phyloP scores from a whole-genome alignment of 1,140 invertebrate genomes.

The Drosophila auraria region DNA sequence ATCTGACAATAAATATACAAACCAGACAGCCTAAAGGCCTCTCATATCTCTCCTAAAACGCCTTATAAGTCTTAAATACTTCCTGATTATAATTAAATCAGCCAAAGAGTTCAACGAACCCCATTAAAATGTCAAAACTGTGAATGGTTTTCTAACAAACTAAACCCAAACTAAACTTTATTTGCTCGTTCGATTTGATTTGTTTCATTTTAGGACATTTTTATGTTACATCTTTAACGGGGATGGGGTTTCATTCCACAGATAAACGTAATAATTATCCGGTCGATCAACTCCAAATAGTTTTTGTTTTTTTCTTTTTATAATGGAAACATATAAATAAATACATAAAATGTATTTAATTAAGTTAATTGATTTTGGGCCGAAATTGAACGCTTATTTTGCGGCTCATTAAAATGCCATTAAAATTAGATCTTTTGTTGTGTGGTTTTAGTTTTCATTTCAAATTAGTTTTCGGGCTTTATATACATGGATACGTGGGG shows the following conservation, averaged over 20 bases:
- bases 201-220: constrained; percentile 38
- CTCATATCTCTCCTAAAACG: neutral
- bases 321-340: constrained; percentile 45
- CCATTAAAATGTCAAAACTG: neutral
- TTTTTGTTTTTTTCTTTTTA: constrained; percentile 32
- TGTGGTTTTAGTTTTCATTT: constrained; percentile 53
- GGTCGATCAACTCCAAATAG: constrained; percentile 37
- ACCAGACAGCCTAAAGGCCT: neutral
- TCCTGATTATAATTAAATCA: constrained; percentile 6
- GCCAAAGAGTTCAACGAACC: constrained; percentile 11
- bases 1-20: neutral
- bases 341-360: constrained; percentile 55
- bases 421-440: constrained; percentile 51
- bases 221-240: constrained; percentile 22
- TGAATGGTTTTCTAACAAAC: constrained; percentile 2
- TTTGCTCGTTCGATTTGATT: constrained; percentile 43
- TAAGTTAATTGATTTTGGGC: constrained; percentile 67
- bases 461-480: constrained; percentile 20
- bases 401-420: constrained; percentile 78
- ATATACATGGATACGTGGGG: neutral
- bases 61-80: neutral
- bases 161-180: constrained; percentile 5
- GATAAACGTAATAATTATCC: constrained; percentile 48
- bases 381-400: constrained; percentile 68
- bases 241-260: constrained; percentile 13